phyloP scores from a whole-genome alignment of 2,888 invertebrate genomes.

The Nysson spinosus region DNA sequence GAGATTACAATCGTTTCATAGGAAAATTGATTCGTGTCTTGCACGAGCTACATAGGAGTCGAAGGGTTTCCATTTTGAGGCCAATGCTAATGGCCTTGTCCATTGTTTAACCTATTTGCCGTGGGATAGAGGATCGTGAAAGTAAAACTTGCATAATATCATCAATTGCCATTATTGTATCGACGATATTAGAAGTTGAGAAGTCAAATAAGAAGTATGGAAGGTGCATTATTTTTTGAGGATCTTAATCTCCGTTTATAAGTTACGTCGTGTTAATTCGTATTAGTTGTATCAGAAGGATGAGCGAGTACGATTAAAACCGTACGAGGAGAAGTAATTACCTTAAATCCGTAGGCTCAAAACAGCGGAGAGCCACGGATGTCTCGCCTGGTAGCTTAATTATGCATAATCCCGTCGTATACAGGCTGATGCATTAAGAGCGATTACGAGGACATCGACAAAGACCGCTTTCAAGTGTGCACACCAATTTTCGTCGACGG shows the following conservation, averaged over 20 bases:
- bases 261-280: too few relatives aligned
- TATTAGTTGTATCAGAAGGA: too few relatives aligned
- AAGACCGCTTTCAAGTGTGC: conserved; percentile 18
- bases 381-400: conserved; percentile 25
- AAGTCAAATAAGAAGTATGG: too few relatives aligned
- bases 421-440: conserved; percentile 2
- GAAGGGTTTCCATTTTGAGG: conserved; percentile 19
- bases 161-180: too few relatives aligned
- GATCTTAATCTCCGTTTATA: too few relatives aligned
- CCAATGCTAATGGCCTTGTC: conserved; percentile 15
- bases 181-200: too few relatives aligned
- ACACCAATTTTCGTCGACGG: conserved; percentile 39
- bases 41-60: conserved; percentile 7
- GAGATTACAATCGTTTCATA: conserved; percentile 45
- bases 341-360: conserved; percentile 2
- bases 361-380: background rate
- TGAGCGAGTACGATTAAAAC: background rate
- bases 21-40: conserved; percentile 42
- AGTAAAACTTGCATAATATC: too few relatives aligned
- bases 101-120: conserved; percentile 26
- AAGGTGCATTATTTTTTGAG: too few relatives aligned
- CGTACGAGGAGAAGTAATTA: conserved; percentile 4
- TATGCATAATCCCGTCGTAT: conserved; percentile 24
- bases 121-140: background rate
- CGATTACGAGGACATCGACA: conserved; percentile 23